These are phyloP conservation scores for Vespertilio murinus DNA, from an alignment of 2,797 vertebrate genomes.

Conservation along the genomic window DNA sequence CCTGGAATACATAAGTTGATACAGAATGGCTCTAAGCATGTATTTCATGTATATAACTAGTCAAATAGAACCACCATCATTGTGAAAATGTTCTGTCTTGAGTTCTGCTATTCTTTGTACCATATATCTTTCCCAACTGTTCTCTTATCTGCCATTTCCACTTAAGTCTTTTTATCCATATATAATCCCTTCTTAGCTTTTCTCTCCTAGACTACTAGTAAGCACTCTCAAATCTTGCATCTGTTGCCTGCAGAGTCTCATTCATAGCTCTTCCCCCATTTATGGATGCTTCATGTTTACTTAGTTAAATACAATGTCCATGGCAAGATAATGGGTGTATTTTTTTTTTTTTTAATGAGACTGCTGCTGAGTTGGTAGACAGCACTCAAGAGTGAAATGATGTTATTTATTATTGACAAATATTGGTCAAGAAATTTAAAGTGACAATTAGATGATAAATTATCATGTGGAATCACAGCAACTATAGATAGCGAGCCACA, in stretches of 20 bases:
- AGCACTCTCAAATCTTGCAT: not conserved
- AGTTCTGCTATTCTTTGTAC: not conserved
- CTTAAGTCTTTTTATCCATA: not conserved
- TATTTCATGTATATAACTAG: not conserved
- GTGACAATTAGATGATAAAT: not conserved
- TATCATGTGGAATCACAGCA: not conserved
- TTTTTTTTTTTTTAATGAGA: not conserved
- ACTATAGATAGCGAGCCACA: not conserved
- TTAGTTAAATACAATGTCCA: not conserved
- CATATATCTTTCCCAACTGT: not conserved
- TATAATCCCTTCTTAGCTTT: not conserved
- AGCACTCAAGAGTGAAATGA: not conserved
- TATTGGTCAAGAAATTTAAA: not conserved
- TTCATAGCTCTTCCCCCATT: not conserved
- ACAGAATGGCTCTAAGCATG: not conserved
- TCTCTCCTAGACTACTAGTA: not conserved
- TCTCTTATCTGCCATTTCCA: not conserved
- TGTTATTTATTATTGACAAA: not conserved
- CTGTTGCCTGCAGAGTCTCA: not conserved
- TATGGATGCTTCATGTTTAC: not conserved
- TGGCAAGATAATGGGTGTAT: not conserved
- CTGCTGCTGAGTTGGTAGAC: not conserved
- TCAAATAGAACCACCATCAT: not conserved
- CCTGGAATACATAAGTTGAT: not conserved
- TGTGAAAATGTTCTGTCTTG: not conserved